Conservation (phyloP, 2,113 vertebrate genomes). For the Notechis scutatus region DNA sequence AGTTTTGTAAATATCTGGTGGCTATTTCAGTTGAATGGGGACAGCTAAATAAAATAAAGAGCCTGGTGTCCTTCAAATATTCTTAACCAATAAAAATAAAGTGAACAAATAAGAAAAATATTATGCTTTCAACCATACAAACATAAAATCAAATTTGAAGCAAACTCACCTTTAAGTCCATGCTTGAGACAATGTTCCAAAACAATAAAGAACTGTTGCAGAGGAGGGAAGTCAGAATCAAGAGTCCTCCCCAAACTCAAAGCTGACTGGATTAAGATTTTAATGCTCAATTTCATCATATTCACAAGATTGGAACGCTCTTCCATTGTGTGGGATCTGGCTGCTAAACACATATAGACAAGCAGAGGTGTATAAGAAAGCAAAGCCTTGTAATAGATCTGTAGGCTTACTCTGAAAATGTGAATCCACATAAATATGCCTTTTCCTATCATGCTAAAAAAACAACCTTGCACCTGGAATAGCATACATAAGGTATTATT, state of each 20-base stretch:
- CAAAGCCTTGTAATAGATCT: not conserved
- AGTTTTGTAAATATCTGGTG: not conserved
- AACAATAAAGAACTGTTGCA: constrained; percentile 96
- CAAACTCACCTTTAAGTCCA: constrained; percentile 85
- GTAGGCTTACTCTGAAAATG: not conserved
- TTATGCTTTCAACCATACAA: rapidly evolving
- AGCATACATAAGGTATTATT: not conserved
- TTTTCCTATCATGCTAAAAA: not conserved
- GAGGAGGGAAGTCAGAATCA: constrained; percentile 88
- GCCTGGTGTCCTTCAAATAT: not conserved
- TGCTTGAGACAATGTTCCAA: constrained; percentile 97
- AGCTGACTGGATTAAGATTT: constrained; percentile 92
- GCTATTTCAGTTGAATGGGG: not conserved
- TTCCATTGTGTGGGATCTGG: constrained; percentile 79
- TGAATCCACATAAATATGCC: not conserved
- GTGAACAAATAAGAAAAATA: not conserved
- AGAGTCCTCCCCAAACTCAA: constrained; percentile 89
- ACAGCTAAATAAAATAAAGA: not conserved
- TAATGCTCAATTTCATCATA: constrained; percentile 96
- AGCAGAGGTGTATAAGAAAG: not conserved
- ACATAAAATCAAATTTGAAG: rapidly evolving
- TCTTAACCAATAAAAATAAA: not conserved
- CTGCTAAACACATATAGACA: constrained; percentile 42
- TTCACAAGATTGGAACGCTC: constrained; percentile 92
- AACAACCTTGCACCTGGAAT: not conserved